Base-by-base conservation (phyloP, 2,797 vertebrate species). In the Craterocephalus amniculus region DNA sequence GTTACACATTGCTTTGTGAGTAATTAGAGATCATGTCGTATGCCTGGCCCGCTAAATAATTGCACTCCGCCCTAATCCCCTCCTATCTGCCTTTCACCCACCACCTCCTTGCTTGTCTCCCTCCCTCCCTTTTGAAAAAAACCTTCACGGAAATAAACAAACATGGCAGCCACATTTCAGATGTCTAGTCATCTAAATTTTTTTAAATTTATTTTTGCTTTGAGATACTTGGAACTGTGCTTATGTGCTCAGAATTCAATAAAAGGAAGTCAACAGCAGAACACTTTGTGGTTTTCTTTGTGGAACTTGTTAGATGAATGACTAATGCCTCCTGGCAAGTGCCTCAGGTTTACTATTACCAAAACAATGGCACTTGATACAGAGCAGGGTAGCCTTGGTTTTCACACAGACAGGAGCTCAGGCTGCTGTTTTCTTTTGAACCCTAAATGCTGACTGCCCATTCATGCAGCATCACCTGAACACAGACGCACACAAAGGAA, bases 1-100 rank as follows among this genome's bases (percentile, higher is more conserved):
- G 89, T 93, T 92, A 89, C 89, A 88, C 87, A 72, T 79, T 90
- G 86, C 90, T 89, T 92, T 90, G 91, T 91, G 85, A 88, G 89
- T 92, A 93, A 93, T 92, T 93, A 93, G 90, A 92, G 91, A 92
- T 92, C 89, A 92, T 89, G 91, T 92, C 72, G 79, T 87, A 85
- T 74, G 84, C 80, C 83, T 73, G 83, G 86, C 86, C 80, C 67
- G 74, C 81, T 91, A 84, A 91, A 91, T 90, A 91, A 90, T 78
- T 89, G 88, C 85, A 81, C 89, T 87, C 91, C 80, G 72, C 86
- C 89, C 89, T 91, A 90, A 92, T 92, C 90, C 88, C 79, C 80
- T 81, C 81, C 87, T 78, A 78, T 87, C 70, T 56, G 76, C 88
- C 86, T 87, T 85, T 86, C 65, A 80, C 83, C 87, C 77, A 0